These are phyloP conservation scores for Eupeodes corollae DNA, from an alignment of 1,140 invertebrate species.

Conservation along the genomic window DNA sequence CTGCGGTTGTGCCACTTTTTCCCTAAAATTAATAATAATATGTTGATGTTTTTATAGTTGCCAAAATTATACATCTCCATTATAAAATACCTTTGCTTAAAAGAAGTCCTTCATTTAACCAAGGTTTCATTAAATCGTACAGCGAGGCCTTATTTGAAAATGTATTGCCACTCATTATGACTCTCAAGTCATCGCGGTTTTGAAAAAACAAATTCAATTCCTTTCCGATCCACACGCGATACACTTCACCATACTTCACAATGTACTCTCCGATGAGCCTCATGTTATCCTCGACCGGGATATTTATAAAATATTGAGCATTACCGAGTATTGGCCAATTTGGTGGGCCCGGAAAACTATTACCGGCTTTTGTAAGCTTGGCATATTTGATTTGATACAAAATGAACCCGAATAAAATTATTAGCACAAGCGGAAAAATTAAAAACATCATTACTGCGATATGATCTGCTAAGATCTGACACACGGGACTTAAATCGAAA, in stretches of 20 bases:
- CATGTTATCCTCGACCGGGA: slow-evolving; percentile 19
- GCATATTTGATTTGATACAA: slow-evolving; percentile 17
- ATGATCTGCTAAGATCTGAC: no score
- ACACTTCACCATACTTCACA: slow-evolving; percentile 14
- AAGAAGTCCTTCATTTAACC: no score
- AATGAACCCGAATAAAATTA: background rate
- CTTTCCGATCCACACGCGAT: slow-evolving; percentile 20
- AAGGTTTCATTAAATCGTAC: no score
- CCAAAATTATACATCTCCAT: no score
- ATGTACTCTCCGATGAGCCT: slow-evolving; percentile 22
- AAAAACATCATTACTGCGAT: no score
- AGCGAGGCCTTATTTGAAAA: no score
- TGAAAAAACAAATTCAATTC: slow-evolving; percentile 20
- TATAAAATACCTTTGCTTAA: no score
- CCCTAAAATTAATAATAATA: slow-evolving; percentile 15
- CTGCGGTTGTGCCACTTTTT: slow-evolving; percentile 66
- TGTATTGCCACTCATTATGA: slow-evolving; percentile 1
- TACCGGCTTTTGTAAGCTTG: slow-evolving; percentile 11
- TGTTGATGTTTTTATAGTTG: no score
- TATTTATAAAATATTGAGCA: slow-evolving; percentile 24
- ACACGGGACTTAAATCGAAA: no score
- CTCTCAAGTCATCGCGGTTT: slow-evolving; percentile 25
- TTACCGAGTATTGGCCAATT: slow-evolving; percentile 25
- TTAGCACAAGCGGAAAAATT: no score
- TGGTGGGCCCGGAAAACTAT: slow-evolving; percentile 16